A percentile compares a stretch with the other conserved stretches of the same genome.
Evolutionary conservation across 2,797 vertebrate genomes (phyloP).

Genomic region (Takifugu ocellatus): DNA sequence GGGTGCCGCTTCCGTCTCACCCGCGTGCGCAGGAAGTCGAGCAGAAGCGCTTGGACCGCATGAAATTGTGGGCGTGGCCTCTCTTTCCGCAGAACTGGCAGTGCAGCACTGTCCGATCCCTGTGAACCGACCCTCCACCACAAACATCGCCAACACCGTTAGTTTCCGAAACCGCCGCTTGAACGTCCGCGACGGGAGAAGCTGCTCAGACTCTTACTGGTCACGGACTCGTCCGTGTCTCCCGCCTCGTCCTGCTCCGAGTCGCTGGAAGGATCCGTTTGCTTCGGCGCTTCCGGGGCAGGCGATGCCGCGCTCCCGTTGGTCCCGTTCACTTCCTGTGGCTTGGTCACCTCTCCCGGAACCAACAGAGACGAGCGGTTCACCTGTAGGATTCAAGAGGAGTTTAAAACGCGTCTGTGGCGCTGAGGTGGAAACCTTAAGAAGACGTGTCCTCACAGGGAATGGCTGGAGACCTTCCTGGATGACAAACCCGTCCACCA

Average conservation of each 20-base stretch:
- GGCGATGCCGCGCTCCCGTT: conserved; percentile 75
- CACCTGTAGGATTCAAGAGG: conserved; percentile 72
- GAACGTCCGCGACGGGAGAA: neutral
- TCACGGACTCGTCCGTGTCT: conserved; percentile 75
- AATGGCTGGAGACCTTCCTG: conserved; percentile 95
- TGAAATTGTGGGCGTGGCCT: conserved; percentile 91
- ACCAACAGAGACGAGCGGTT: conserved; percentile 91
- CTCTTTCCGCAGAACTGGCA: conserved; percentile 97
- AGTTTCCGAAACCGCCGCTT: neutral
- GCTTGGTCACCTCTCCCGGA: conserved; percentile 79
- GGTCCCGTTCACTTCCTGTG: conserved; percentile 78
- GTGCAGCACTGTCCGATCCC: conserved; percentile 86
- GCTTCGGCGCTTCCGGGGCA: conserved; percentile 73
- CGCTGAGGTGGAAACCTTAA: neutral
- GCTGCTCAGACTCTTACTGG: conserved; percentile 32
- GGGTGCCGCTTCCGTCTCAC: conserved; percentile 63
- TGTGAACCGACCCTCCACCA: conserved; percentile 76
- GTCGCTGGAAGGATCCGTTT: conserved; percentile 83
- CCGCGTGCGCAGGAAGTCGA: conserved; percentile 94
- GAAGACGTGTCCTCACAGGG: conserved; percentile 76
- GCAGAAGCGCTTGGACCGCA: conserved; percentile 94
- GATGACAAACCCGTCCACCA: conserved; percentile 97
- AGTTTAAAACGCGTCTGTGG: neutral
- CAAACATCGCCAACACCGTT: neutral
- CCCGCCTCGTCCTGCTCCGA: conserved; percentile 79